Conservation (phyloP, 2,113 vertebrate genomes). For the Propithecus coquereli region DNA sequence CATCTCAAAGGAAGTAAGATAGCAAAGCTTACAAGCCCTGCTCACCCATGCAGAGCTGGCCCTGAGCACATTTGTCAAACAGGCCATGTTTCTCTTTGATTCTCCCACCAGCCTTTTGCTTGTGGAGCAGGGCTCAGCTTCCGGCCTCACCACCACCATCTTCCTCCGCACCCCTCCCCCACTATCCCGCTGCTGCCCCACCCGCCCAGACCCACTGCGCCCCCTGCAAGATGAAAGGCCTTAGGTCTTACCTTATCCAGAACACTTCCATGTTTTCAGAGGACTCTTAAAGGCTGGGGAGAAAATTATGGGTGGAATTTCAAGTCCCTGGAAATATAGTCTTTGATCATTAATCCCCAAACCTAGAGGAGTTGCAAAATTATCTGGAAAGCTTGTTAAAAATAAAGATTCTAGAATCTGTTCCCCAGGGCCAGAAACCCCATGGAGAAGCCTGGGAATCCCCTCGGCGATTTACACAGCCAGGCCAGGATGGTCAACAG, state of each 20-base stretch:
- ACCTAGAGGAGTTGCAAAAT: constrained; percentile 28
- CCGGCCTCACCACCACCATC: neutral
- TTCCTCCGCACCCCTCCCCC: neutral
- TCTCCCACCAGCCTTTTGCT: neutral
- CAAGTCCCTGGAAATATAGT: constrained; percentile 35
- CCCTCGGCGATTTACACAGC: neutral
- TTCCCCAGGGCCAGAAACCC: neutral
- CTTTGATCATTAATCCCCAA: constrained; percentile 26
- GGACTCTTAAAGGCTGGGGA: neutral
- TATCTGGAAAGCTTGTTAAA: constrained; percentile 19
- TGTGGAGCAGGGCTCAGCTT: neutral
- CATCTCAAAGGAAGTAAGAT: constrained; percentile 37
- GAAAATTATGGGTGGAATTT: constrained; percentile 21
- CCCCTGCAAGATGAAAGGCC: neutral
- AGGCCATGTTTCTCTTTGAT: neutral
- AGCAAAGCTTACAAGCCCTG: neutral
- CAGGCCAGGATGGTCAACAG: neutral
- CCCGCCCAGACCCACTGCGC: neutral
- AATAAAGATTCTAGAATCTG: neutral
- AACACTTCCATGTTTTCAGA: neutral
- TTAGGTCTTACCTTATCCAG: neutral
- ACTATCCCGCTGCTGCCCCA: neutral
- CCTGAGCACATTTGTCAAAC: neutral
- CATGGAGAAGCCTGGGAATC: neutral
- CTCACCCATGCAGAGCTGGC: neutral